These are phyloP conservation scores for Manis javanica DNA, from an alignment of 2,797 vertebrate genomes.

Conservation along the genomic window DNA sequence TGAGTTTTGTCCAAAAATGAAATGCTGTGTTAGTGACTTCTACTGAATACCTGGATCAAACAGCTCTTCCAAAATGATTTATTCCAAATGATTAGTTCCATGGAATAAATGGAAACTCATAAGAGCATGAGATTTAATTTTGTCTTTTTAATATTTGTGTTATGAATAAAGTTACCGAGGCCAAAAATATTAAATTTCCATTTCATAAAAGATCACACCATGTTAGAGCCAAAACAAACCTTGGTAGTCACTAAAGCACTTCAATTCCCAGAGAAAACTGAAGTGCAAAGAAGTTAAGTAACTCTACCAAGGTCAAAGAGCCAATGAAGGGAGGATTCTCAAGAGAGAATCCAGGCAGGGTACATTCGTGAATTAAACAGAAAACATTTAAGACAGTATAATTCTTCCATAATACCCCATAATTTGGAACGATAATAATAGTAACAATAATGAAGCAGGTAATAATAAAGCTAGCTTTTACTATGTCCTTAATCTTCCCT, in stretches of 20 bases:
- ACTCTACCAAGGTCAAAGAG: background rate
- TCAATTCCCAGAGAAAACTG: background rate
- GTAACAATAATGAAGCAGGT: background rate
- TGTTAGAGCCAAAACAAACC: constrained; percentile 57
- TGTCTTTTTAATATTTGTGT: constrained; percentile 68
- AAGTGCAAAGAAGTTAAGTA: background rate
- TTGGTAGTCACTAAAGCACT: background rate
- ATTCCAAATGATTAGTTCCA: constrained; percentile 61
- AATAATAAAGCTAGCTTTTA: background rate
- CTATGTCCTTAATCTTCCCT: background rate
- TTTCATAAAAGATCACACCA: constrained; percentile 35
- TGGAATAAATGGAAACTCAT: constrained; percentile 53
- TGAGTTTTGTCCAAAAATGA: constrained; percentile 59
- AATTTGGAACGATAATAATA: background rate
- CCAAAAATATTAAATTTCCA: constrained; percentile 59
- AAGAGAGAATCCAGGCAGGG: background rate
- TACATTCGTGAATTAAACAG: background rate
- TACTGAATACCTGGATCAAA: constrained; percentile 60
- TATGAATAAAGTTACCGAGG: constrained; percentile 59
- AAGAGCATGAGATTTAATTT: constrained; percentile 62
- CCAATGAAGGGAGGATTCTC: background rate
- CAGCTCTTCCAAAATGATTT: constrained; percentile 45
- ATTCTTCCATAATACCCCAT: background rate
- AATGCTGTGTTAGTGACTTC: constrained; percentile 44
- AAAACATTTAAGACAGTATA: background rate